phyloP scores from a whole-genome alignment of 2,113 vertebrate species.

The Silurus asotus region DNA sequence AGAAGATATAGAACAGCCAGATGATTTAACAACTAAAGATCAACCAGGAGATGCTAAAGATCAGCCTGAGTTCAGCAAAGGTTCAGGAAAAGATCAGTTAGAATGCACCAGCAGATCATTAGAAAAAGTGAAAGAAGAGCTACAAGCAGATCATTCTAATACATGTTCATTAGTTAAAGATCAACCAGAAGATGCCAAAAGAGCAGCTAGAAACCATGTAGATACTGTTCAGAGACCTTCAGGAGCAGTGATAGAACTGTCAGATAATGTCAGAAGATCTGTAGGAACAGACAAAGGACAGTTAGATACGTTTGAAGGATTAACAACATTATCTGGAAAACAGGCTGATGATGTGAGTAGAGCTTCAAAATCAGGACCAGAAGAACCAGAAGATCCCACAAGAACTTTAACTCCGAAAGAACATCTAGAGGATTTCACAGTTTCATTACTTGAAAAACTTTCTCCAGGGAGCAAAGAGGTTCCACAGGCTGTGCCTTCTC shows the following conservation, averaged over 20 bases:
- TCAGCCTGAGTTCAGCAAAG: no score
- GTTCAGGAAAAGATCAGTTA: background rate
- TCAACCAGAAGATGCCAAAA: background rate
- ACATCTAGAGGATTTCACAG: background rate
- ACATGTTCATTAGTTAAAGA: background rate
- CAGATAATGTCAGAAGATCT: background rate
- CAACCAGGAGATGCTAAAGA: background rate
- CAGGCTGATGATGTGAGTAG: background rate
- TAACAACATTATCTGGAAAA: background rate
- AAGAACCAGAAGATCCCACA: background rate
- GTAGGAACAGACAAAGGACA: background rate
- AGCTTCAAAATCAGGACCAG: background rate
- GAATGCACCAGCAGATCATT: background rate
- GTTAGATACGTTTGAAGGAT: background rate
- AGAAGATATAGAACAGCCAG: conserved; percentile 27
- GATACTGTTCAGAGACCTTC: background rate
- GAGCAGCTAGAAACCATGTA: background rate
- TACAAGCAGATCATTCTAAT: background rate
- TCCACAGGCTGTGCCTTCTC: conserved; percentile 55
- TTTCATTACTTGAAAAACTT: conserved; percentile 15
- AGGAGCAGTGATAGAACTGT: background rate
- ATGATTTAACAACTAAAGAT: background rate
- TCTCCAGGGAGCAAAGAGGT: conserved; percentile 55
- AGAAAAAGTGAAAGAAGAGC: conserved; percentile 1
- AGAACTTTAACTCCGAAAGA: background rate